Evolutionary conservation across 2,888 invertebrate species (phyloP), one percentile per base, ranked within the genome.

Genomic region (Lasius fuliginosus): DNA sequence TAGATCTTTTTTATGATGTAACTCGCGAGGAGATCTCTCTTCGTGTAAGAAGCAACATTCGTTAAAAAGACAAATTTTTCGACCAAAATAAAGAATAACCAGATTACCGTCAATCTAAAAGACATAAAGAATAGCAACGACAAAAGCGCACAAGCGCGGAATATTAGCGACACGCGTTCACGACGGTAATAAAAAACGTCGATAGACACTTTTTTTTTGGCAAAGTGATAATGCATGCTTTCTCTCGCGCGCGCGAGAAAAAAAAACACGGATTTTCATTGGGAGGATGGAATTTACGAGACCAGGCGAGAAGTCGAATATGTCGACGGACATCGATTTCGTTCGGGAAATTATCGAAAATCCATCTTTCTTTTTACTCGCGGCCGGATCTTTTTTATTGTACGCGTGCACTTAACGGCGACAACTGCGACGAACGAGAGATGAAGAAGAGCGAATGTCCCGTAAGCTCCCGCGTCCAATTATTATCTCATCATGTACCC

Each of bases 341-440:
- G 27, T 46, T 53, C 58, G 71, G 18, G 60, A 71, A 81, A 81
- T 81, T 71, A 81, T 81, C 58, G 79, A 81, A 73, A 81, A 81
- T 46, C 60, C 73, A 81, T 81, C 60, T 18, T 71, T 79, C 79
- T 79, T 81, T 81, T 73, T 79, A 46, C 12, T 46, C 58, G 42
- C 56, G 11, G 36, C 0, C 40, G 53, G 11, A 58, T 40, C 42
- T 18, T 46, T 60, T 79, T 79, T 71, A 71, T 60, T n/a, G 60
- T 27, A 3, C 53, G 60, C 64, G 82, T 82, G 82, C 76, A 76
- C 64, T 82, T 82, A 82, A 82, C 40, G 53, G 64, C 69, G 74
- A 53, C 30, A 30, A 56, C 56, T 18, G 69, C 69, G 49, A 53
- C 53, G 53, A 36, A 67, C 77, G 69, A 36, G 36, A 36, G 36